phyloP scores from a whole-genome alignment of 2,797 vertebrate genomes.

The Benthosema pterotum region DNA sequence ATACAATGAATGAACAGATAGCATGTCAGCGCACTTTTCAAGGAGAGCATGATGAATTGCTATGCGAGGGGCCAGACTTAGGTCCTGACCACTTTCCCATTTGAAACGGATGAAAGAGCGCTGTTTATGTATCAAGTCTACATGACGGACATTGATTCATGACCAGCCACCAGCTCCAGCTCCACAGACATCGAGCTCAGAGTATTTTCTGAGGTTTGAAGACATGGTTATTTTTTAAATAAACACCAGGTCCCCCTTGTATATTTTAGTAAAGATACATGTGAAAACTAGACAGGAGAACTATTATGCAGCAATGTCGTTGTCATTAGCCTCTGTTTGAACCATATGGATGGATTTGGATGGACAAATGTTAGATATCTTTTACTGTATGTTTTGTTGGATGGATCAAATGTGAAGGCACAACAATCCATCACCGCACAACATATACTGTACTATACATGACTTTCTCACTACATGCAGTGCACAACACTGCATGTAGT shows the following conservation, averaged over 20 bases:
- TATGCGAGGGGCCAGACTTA: constrained; percentile 7
- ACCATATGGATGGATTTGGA: neutral
- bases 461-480: too few relatives aligned
- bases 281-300: neutral
- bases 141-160: constrained; percentile 40
- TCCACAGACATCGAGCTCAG: constrained; percentile 15
- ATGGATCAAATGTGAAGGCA: neutral
- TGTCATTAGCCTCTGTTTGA: neutral
- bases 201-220: too few relatives aligned
- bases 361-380: constrained; percentile 11
- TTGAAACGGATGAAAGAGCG: constrained; percentile 43
- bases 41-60: constrained; percentile 51
- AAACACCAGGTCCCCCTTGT: too few relatives aligned
- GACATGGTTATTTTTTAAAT: too few relatives aligned
- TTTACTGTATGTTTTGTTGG: neutral
- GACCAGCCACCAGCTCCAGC: neutral
- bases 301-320: neutral
- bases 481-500: too few relatives aligned
- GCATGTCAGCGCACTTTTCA: constrained; percentile 44
- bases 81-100: constrained; percentile 16
- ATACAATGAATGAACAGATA: constrained; percentile 47
- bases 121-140: constrained; percentile 20
- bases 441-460: too few relatives aligned
- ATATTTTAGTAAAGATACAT: too few relatives aligned
- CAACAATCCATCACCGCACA: too few relatives aligned